phyloP scores from a whole-genome alignment of 2,888 invertebrate species.

The Athrips mouffetella region DNA sequence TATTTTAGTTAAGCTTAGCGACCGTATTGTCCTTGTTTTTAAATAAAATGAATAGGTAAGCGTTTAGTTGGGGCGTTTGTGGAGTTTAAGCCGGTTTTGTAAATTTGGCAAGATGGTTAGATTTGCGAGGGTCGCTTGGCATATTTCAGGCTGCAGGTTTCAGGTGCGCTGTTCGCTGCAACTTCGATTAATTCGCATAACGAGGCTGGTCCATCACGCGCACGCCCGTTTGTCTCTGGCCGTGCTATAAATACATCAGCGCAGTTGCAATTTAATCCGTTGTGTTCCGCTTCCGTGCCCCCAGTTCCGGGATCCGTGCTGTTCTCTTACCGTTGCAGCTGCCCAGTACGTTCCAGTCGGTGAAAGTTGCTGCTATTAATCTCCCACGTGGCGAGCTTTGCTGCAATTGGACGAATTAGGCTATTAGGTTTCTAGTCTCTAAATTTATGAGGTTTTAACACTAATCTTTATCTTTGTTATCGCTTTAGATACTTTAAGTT shows the following conservation, averaged over 20 bases:
- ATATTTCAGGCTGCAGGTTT: slow-evolving; percentile 37
- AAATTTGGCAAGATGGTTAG: slow-evolving; percentile 21
- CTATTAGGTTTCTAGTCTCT: slow-evolving; percentile 21
- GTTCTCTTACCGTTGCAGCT: slow-evolving; percentile 47
- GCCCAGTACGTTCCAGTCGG: slow-evolving; percentile 38
- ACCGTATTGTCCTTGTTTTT: slow-evolving; percentile 31
- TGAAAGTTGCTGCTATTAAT: slow-evolving; percentile 63
- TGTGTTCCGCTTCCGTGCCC: slow-evolving; percentile 62
- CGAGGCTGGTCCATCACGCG: slow-evolving; percentile 76
- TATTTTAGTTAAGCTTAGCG: slow-evolving; percentile 44
- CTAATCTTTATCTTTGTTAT: too few relatives aligned
- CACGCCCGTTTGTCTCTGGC: slow-evolving; percentile 74
- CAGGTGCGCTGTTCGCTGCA: slow-evolving; percentile 69
- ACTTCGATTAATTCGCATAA: slow-evolving; percentile 78
- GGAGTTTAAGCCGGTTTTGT: slow-evolving; percentile 20
- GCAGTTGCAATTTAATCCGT: slow-evolving; percentile 77
- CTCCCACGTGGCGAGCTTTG: slow-evolving; percentile 45
- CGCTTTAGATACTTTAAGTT: too few relatives aligned
- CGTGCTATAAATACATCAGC: slow-evolving; percentile 77
- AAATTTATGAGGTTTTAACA: neutral
- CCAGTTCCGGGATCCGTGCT: slow-evolving; percentile 29
- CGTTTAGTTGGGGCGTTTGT: slow-evolving; percentile 15
- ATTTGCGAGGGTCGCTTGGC: slow-evolving; percentile 26
- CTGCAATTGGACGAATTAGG: slow-evolving; percentile 48
- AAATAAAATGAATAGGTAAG: slow-evolving; percentile 7